These are phyloP conservation scores for Temnothorax rugatulus DNA, from an alignment of 2,888 invertebrate species.

Conservation along the genomic window DNA sequence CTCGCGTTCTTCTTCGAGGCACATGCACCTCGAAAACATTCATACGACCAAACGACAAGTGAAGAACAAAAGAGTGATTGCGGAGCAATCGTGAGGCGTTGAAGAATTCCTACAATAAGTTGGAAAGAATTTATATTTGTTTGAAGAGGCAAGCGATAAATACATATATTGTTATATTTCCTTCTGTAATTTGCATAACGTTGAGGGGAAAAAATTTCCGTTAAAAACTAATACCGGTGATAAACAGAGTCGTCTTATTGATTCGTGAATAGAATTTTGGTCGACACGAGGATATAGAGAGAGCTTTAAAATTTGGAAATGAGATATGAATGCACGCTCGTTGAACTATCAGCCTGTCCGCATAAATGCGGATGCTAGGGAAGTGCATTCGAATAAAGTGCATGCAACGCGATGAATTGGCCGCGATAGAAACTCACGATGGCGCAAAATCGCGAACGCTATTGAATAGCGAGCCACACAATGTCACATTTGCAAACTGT, in stretches of 20 bases:
- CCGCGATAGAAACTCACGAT: conserved; percentile 53
- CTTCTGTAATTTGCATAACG: background rate
- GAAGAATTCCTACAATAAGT: background rate
- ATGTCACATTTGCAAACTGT: conserved; percentile 52
- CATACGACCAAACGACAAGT: background rate
- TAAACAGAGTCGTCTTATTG: conserved; percentile 11
- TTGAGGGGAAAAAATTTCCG: background rate
- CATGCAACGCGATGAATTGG: conserved; percentile 53
- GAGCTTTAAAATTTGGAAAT: conserved; percentile 53
- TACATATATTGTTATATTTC: background rate
- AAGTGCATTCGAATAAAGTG: conserved; percentile 55
- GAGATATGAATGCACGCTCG: conserved; percentile 36
- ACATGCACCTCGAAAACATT: conserved; percentile 5
- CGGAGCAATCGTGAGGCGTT: background rate
- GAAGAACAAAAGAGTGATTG: background rate
- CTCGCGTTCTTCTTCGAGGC: conserved; percentile 34
- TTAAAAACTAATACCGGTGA: background rate
- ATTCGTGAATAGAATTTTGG: conserved; percentile 34
- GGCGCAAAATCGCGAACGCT: conserved; percentile 50
- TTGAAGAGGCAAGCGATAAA: background rate
- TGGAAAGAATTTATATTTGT: background rate
- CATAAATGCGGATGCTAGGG: conserved; percentile 47
- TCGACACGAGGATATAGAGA: conserved; percentile 18
- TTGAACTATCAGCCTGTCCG: conserved; percentile 32
- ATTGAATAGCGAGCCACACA: conserved; percentile 50